phyloP scores from a whole-genome alignment of 2,888 invertebrate genomes.

The Mesorhabditis belari region DNA sequence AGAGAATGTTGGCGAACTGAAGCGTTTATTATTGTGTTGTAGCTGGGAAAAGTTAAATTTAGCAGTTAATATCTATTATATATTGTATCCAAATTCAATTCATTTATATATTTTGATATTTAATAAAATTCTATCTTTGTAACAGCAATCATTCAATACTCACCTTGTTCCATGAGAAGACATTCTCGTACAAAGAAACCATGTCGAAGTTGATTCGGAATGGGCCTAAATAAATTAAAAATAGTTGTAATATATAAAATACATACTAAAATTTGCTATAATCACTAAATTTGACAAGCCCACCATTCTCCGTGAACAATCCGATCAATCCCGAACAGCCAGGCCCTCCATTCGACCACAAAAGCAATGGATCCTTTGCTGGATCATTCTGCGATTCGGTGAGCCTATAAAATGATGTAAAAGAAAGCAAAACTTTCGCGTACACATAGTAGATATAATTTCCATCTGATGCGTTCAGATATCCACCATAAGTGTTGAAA shows the following conservation, averaged over 20 bases:
- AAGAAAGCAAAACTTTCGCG: background rate
- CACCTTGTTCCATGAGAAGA: background rate
- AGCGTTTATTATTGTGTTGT: no score
- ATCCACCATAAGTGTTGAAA: background rate
- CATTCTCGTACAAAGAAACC: background rate
- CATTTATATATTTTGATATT: no score
- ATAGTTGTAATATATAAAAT: no score
- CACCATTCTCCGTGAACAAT: background rate
- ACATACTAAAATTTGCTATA: no score
- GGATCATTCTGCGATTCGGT: slow-evolving; percentile 53
- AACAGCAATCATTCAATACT: no score
- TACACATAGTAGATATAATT: background rate
- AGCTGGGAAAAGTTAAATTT: no score
- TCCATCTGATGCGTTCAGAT: background rate
- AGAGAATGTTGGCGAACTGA: background rate
- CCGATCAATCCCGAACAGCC: slow-evolving; percentile 51
- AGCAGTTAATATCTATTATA: no score
- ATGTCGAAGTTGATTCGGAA: background rate
- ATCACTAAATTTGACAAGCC: no score
- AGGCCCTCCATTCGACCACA: slow-evolving; percentile 58
- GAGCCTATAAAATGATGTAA: slow-evolving; percentile 52
- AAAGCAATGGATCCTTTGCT: slow-evolving; percentile 52
- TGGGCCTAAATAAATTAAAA: background rate
- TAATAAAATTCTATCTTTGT: no score
- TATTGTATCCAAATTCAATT: no score